Evolutionary conservation across 2,888 invertebrate genomes (phyloP).

Genomic region (Charanyca ferruginea): DNA sequence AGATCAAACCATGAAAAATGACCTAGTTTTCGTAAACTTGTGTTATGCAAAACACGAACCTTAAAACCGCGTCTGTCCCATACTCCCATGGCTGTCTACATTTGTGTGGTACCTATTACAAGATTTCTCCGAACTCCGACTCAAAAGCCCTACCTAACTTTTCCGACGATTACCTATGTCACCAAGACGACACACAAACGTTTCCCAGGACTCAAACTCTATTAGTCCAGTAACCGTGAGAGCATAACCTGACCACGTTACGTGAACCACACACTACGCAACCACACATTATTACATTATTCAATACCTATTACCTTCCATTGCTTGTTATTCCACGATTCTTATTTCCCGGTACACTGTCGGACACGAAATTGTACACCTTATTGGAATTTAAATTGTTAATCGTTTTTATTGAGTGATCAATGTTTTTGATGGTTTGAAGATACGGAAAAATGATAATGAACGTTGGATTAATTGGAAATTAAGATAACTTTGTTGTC

Average conservation of each 20-base stretch:
- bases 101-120: too few species aligned
- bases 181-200: neutral
- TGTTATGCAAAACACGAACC: too few species aligned
- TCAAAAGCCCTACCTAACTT: too few species aligned
- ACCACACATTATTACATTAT: constrained; percentile 62
- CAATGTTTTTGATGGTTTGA: constrained; percentile 1
- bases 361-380: constrained; percentile 54
- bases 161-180: too few species aligned
- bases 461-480: constrained; percentile 26
- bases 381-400: constrained; percentile 10
- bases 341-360: constrained; percentile 62
- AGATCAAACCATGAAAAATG: too few species aligned
- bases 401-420: constrained; percentile 36
- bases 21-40: too few species aligned
- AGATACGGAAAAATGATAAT: constrained; percentile 9
- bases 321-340: constrained; percentile 70
- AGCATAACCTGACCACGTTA: constrained; percentile 9
- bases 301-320: constrained; percentile 60
- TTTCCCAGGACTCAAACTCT: constrained; percentile 26
- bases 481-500: constrained; percentile 14
- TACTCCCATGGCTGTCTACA: too few species aligned
- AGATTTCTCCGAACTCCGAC: too few species aligned
- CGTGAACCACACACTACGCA: constrained; percentile 48
- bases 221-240: constrained; percentile 52
- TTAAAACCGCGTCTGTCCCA: too few species aligned